Evolutionary conservation across 2,113 vertebrate species (phyloP).

Genomic region (Gobio gobio): DNA sequence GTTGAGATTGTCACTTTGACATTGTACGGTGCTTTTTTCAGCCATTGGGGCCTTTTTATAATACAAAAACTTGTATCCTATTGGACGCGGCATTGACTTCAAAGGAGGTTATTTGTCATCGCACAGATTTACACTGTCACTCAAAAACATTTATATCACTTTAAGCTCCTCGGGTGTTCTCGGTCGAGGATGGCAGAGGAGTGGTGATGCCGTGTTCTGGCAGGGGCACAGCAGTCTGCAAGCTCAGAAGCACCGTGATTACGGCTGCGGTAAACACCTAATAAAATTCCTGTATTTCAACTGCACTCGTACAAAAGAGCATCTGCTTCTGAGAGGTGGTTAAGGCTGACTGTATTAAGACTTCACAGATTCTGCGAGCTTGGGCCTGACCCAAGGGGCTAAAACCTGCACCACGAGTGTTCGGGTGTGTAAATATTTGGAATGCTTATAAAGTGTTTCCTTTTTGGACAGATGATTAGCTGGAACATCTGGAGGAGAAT

Average conservation of each 20-base stretch:
- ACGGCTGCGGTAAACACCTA: constrained; percentile 25
- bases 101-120: constrained; percentile 79
- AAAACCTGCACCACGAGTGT: constrained; percentile 6
- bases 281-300: constrained; percentile 31
- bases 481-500: constrained; percentile 62
- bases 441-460: constrained; percentile 28
- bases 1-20: constrained; percentile 71
- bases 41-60: constrained; percentile 63
- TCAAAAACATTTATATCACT: constrained; percentile 78
- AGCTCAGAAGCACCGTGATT: constrained; percentile 14
- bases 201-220: constrained; percentile 57
- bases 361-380: constrained; percentile 48
- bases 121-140: constrained; percentile 76
- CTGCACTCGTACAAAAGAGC: constrained; percentile 29
- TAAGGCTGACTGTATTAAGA: constrained; percentile 39
- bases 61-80: constrained; percentile 72
- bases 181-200: constrained; percentile 65
- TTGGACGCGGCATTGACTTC: constrained; percentile 69
- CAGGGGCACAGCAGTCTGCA: background rate
- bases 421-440: constrained; percentile 35
- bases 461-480: constrained; percentile 48
- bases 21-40: constrained; percentile 62
- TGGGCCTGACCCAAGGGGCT: constrained; percentile 46
- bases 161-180: constrained; percentile 73
- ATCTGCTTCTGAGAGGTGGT: constrained; percentile 57